Evolutionary conservation across 2,888 invertebrate species (phyloP).

Genomic region (Pollenia griseotomentosa): DNA sequence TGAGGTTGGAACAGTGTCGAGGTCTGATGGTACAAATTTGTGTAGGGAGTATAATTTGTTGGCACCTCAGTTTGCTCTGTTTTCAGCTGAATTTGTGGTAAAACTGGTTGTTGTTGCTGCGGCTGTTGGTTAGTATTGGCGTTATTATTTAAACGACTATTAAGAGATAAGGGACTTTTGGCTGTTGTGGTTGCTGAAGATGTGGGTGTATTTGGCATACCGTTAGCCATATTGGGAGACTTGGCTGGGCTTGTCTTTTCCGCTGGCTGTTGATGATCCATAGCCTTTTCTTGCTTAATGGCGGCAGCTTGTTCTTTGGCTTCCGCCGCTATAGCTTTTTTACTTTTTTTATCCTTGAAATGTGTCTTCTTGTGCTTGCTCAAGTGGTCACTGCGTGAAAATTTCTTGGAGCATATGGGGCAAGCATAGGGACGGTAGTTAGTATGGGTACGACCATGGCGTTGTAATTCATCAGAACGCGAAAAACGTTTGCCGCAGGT

Average conservation of each 20-base stretch:
- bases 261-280: constrained; percentile 67
- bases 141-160: constrained; percentile 43
- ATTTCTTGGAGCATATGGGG: constrained; percentile 93
- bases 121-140: constrained; percentile 34
- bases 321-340: constrained; percentile 80
- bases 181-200: constrained; percentile 63
- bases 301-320: constrained; percentile 78
- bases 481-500: constrained; percentile 96
- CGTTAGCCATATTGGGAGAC: constrained; percentile 59
- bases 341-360: constrained; percentile 83
- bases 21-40: constrained; percentile 79
- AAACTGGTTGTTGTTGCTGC: constrained; percentile 32
- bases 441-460: constrained; percentile 94
- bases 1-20: constrained; percentile 77
- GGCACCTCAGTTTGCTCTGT: constrained; percentile 79
- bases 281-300: constrained; percentile 76
- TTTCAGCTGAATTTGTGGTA: constrained; percentile 77
- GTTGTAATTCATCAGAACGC: constrained; percentile 94
- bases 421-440: constrained; percentile 95
- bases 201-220: constrained; percentile 52
- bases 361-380: constrained; percentile 97
- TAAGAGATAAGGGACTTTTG: constrained; percentile 46
- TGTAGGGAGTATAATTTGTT: constrained; percentile 76
- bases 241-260: constrained; percentile 64
- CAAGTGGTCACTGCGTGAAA: constrained; percentile 97